These are phyloP conservation scores for Diaperis boleti DNA, from an alignment of 2,888 invertebrate genomes.

Conservation along the genomic window DNA sequence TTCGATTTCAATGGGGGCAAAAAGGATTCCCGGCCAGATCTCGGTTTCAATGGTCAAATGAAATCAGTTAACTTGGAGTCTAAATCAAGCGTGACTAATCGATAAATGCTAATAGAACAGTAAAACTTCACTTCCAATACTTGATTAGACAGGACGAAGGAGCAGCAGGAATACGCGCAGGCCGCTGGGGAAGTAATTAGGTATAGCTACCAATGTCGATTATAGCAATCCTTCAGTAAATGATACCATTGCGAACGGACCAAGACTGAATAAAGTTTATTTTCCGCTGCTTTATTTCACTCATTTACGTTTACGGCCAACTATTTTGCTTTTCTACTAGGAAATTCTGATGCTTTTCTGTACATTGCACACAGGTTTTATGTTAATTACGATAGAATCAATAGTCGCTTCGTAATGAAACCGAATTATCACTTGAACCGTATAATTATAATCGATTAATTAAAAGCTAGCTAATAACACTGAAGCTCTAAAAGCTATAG, in stretches of 20 bases:
- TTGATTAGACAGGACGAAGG: conserved; percentile 44
- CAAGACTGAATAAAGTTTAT: conserved; percentile 13
- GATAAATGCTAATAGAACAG: conserved; percentile 54
- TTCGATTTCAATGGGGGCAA: conserved; percentile 2
- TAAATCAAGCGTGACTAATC: conserved; percentile 53
- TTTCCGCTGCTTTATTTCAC: conserved; percentile 10
- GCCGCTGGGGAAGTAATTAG: conserved; percentile 33
- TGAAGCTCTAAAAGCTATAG: conserved; percentile 39
- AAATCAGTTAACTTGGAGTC: conserved; percentile 51
- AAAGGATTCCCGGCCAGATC: neutral
- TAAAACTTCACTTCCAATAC: conserved; percentile 49
- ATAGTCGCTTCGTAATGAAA: conserved; percentile 29
- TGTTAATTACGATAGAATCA: conserved; percentile 21
- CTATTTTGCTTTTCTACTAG: conserved; percentile 7
- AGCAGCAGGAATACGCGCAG: conserved; percentile 27
- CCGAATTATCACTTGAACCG: conserved; percentile 37
- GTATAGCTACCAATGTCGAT: conserved; percentile 31
- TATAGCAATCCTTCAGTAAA: conserved; percentile 39
- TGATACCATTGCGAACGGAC: conserved; percentile 33
- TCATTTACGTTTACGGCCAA: conserved; percentile 11
- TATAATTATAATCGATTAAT: conserved; percentile 40
- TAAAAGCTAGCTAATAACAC: conserved; percentile 38
- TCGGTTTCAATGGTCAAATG: conserved; percentile 43
- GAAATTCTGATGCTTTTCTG: too few relatives aligned
- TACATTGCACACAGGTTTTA: conserved; percentile 11